A percentile compares a stretch with the other conserved stretches of the same genome.
These are phyloP conservation scores for Erpornis zantholeuca DNA, from an alignment of 2,113 vertebrate species.

Conservation along the genomic window DNA sequence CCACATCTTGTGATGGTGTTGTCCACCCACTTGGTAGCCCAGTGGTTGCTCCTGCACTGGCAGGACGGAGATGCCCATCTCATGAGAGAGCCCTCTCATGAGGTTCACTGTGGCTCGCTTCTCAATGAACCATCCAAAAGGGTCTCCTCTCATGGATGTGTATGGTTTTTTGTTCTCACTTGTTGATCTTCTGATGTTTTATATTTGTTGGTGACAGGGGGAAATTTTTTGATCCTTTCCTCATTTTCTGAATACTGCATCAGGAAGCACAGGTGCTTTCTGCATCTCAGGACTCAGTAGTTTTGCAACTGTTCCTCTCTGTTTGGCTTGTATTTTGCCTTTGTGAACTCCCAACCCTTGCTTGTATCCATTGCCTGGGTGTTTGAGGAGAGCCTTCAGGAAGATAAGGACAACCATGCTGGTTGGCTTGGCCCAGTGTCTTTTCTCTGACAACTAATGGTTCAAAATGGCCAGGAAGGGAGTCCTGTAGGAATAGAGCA, in stretches of 20 bases:
- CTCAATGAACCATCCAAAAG: fast-evolving
- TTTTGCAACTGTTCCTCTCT: neutral
- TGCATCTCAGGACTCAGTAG: neutral
- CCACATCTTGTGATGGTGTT: fast-evolving
- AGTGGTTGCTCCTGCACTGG: no score
- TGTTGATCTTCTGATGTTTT: neutral
- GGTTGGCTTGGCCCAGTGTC: neutral
- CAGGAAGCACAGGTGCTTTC: neutral
- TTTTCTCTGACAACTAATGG: neutral
- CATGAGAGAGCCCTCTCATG: neutral
- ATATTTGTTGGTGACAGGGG: neutral
- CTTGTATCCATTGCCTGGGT: neutral
- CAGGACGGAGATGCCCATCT: neutral
- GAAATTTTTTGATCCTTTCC: neutral
- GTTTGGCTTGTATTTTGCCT: neutral
- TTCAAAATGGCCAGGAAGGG: neutral
- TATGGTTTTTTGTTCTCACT: neutral
- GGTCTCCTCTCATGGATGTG: neutral
- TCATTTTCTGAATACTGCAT: neutral
- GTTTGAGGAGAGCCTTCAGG: neutral
- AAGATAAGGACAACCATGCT: neutral
- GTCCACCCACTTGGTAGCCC: neutral
- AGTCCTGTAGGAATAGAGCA: neutral
- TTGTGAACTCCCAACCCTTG: neutral
- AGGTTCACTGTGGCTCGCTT: fast-evolving